phyloP scores from a whole-genome alignment of 2,797 vertebrate genomes.

The Chiroxiphia lanceolata region DNA sequence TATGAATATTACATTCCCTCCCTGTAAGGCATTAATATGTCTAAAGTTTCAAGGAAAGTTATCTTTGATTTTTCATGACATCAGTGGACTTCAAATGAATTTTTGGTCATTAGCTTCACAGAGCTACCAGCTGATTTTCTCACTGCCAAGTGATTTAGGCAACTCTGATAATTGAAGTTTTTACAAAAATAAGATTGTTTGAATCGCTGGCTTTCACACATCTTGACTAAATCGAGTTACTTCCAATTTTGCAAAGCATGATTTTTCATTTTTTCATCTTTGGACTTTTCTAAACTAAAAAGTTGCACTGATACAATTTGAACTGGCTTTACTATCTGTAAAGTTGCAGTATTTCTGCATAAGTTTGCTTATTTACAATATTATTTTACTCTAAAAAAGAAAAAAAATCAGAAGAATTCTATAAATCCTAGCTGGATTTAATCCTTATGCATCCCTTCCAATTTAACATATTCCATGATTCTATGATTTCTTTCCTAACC shows the following conservation, averaged over 20 bases:
- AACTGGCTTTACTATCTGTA: not conserved
- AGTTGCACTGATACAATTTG: not conserved
- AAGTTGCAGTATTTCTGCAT: not conserved
- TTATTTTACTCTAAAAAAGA: not conserved
- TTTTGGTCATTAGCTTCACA: slow-evolving; percentile 3
- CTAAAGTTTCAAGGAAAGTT: not conserved
- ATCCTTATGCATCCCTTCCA: not conserved
- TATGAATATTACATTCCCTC: not conserved
- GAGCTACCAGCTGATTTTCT: not conserved
- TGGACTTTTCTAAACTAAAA: not conserved
- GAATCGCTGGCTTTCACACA: not conserved
- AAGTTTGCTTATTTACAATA: not conserved
- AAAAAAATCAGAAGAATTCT: not conserved
- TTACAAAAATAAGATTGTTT: not conserved
- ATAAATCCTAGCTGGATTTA: not conserved
- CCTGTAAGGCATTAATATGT: not conserved
- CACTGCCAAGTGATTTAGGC: not conserved
- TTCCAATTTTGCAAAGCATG: not conserved
- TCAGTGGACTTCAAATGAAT: not conserved
- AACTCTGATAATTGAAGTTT: not conserved
- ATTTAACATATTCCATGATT: not conserved
- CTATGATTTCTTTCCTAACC: not conserved
- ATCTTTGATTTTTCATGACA: not conserved
- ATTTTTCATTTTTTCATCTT: not conserved
- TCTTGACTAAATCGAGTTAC: not conserved